Conservation (phyloP, 1,140 invertebrate genomes). For the Pseudomyrmex pallidus region DNA sequence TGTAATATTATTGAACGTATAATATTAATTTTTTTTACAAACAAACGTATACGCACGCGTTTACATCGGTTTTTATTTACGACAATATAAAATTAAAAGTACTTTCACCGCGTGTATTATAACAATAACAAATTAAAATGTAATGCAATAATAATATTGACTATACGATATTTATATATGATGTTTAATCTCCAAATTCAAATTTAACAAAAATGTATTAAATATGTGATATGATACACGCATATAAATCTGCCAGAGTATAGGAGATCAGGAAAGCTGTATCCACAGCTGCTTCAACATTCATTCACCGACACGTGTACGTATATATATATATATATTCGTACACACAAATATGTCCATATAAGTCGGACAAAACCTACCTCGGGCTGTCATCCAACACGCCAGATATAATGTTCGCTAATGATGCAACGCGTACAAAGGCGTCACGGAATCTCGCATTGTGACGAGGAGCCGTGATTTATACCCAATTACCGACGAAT, state of each 20-base stretch:
- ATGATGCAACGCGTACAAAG: slow-evolving; percentile 72
- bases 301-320: not conserved
- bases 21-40: too few species aligned
- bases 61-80: too few species aligned
- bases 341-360: not conserved
- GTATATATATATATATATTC: too few species aligned
- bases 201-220: slow-evolving; percentile 3
- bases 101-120: not conserved
- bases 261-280: slow-evolving; percentile 37
- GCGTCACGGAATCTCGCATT: slow-evolving; percentile 34
- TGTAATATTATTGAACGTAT: too few species aligned
- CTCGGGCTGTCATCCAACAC: slow-evolving; percentile 61
- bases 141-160: too few species aligned
- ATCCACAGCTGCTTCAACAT: slow-evolving; percentile 17
- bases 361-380: slow-evolving; percentile 45
- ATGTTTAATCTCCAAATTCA: not conserved
- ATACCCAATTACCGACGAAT: slow-evolving; percentile 77
- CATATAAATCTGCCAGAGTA: not conserved
- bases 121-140: too few species aligned
- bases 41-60: too few species aligned
- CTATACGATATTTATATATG: too few species aligned
- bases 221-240: not conserved
- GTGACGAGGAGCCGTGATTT: slow-evolving; percentile 68
- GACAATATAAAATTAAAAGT: too few species aligned
- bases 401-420: slow-evolving; percentile 72